These are phyloP conservation scores for Chlorodrepanis virens DNA, from an alignment of 2,113 vertebrate species.

Conservation along the genomic window DNA sequence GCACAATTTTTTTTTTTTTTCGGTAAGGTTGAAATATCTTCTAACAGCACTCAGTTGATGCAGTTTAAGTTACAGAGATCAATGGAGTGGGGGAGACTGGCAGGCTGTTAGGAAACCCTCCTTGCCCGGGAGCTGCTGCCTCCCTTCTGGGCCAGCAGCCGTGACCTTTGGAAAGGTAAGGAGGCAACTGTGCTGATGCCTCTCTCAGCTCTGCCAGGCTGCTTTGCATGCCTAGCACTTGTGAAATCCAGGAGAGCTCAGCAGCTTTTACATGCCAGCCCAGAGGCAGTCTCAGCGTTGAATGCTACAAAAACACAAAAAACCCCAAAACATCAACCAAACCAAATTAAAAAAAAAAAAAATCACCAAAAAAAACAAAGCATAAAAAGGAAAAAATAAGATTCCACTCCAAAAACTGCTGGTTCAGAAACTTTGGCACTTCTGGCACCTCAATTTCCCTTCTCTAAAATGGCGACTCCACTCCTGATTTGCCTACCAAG, in stretches of 20 bases:
- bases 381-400: no score
- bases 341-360: no score
- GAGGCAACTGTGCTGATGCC: neutral
- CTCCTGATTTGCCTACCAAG: slow-evolving; percentile 26
- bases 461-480: neutral
- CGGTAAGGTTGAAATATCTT: neutral
- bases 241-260: neutral
- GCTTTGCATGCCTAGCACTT: neutral
- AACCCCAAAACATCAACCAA: neutral
- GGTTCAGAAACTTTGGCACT: neutral
- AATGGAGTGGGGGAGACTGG: neutral
- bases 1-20: neutral
- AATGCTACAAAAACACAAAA: neutral
- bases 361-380: neutral
- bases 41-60: neutral
- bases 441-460: neutral
- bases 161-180: neutral
- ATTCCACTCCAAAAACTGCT: neutral
- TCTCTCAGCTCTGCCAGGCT: neutral
- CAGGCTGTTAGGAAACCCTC: neutral
- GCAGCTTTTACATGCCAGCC: neutral
- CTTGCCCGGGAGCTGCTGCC: neutral
- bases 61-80: neutral
- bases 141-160: neutral
- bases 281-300: neutral